Conservation (phyloP, 2,797 vertebrate species). For the Emydoidea blandingii region DNA sequence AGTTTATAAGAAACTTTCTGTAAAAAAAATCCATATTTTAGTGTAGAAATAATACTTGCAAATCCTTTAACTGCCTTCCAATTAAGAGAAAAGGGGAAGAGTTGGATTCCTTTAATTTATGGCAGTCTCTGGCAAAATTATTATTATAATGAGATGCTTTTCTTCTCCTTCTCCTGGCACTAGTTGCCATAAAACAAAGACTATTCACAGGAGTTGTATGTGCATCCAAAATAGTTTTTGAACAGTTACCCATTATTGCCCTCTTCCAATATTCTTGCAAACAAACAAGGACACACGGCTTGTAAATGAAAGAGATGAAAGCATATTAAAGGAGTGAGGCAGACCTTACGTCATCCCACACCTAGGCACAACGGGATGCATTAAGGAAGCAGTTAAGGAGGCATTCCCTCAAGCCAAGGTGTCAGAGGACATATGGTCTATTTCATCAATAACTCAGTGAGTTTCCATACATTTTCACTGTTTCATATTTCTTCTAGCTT, state of each 20-base stretch:
- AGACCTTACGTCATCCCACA: constrained; percentile 61
- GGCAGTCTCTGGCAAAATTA: constrained; percentile 17
- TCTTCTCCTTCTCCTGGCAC: neutral
- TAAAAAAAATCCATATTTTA: constrained; percentile 34
- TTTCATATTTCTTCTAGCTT: constrained; percentile 24
- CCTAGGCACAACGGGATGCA: constrained; percentile 60
- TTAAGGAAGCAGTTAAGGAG: constrained; percentile 70
- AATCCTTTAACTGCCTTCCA: constrained; percentile 47
- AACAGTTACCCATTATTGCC: constrained; percentile 50
- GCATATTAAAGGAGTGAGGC: constrained; percentile 46
- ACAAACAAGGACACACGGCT: constrained; percentile 30
- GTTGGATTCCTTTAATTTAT: constrained; percentile 25
- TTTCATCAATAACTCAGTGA: constrained; percentile 58
- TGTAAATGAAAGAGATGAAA: constrained; percentile 66
- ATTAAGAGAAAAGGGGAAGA: constrained; percentile 28
- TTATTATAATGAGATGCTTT: neutral
- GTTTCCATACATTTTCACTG: constrained; percentile 67
- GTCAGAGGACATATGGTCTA: constrained; percentile 59
- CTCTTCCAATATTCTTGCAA: constrained; percentile 53
- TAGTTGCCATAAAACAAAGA: neutral
- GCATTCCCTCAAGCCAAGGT: constrained; percentile 62
- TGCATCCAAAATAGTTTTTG: constrained; percentile 42
- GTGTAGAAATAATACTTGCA: constrained; percentile 26
- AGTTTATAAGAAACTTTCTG: constrained; percentile 32
- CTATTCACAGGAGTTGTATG: neutral